phyloP scores from a whole-genome alignment of 2,797 vertebrate species.

The Alosa sapidissima region DNA sequence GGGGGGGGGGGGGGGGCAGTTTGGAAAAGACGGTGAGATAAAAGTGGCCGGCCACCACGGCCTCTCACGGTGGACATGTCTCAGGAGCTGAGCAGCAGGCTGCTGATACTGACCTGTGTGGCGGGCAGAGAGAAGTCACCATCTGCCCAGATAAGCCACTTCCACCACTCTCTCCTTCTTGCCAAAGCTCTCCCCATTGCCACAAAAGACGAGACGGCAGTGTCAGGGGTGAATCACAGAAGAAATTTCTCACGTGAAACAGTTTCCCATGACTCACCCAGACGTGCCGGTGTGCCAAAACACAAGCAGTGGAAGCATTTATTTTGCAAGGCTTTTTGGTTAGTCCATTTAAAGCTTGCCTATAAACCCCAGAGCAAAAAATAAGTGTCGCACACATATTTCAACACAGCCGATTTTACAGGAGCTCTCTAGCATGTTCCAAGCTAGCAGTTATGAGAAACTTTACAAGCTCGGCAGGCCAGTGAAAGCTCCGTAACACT shows the following conservation, averaged over 20 bases:
- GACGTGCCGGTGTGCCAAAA: background rate
- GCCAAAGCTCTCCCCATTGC: conserved; percentile 31
- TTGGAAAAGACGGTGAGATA: conserved; percentile 51
- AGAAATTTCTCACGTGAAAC: conserved; percentile 16
- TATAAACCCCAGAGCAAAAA: background rate
- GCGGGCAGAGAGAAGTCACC: background rate
- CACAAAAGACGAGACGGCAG: background rate
- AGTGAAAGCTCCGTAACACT: conserved; percentile 28
- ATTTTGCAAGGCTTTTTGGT: background rate
- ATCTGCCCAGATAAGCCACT: conserved; percentile 41
- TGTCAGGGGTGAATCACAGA: conserved; percentile 23
- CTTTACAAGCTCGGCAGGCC: conserved; percentile 37
- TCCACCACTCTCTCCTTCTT: conserved; percentile 22
- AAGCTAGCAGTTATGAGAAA: conserved; percentile 36
- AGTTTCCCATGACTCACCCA: conserved; percentile 7
- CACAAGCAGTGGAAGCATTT: background rate
- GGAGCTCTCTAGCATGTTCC: conserved; percentile 32
- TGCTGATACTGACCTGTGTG: background rate
- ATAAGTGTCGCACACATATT: conserved; percentile 25
- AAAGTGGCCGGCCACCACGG: conserved; percentile 37
- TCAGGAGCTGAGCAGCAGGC: background rate
- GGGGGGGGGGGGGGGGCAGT: background rate
- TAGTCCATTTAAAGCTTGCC: conserved; percentile 29
- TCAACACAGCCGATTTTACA: conserved; percentile 29
- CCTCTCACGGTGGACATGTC: background rate